These are phyloP conservation scores for Saccostrea glomerata DNA, from an alignment of 1,140 invertebrate genomes.

Conservation along the genomic window DNA sequence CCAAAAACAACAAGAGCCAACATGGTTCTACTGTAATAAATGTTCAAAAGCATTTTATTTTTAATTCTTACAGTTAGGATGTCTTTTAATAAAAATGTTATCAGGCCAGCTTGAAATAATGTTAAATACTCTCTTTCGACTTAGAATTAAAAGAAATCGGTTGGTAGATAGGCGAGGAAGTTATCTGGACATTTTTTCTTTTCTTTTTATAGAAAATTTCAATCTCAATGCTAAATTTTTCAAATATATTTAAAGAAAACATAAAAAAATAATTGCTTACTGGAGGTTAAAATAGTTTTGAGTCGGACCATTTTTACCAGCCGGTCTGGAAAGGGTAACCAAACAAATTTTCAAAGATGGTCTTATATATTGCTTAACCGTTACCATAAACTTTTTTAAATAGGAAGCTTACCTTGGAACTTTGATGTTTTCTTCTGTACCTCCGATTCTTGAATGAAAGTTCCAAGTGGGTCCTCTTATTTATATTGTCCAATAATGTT, in stretches of 20 bases:
- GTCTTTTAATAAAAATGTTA: neutral
- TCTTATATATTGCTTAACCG: neutral
- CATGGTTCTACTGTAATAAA: neutral
- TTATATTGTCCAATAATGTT: neutral
- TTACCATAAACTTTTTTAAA: neutral
- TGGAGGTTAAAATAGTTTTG: too few species aligned
- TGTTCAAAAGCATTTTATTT: neutral
- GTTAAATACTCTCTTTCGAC: too few species aligned
- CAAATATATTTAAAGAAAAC: too few species aligned
- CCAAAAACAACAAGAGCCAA: neutral
- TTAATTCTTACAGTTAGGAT: neutral
- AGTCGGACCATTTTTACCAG: too few species aligned
- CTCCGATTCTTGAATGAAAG: neutral
- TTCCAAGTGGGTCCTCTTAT: neutral
- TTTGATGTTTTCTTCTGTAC: neutral
- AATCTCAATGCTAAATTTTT: too few species aligned
- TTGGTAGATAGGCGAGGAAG: too few species aligned
- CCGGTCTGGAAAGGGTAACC: too few species aligned
- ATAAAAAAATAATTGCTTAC: too few species aligned
- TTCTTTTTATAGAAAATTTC: neutral
- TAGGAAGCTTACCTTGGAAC: neutral
- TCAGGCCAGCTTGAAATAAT: too few species aligned
- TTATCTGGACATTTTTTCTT: too few species aligned
- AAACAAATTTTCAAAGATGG: too few species aligned
- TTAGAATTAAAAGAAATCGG: too few species aligned